Conservation (phyloP, 2,113 vertebrate species). For the Talpa occidentalis region DNA sequence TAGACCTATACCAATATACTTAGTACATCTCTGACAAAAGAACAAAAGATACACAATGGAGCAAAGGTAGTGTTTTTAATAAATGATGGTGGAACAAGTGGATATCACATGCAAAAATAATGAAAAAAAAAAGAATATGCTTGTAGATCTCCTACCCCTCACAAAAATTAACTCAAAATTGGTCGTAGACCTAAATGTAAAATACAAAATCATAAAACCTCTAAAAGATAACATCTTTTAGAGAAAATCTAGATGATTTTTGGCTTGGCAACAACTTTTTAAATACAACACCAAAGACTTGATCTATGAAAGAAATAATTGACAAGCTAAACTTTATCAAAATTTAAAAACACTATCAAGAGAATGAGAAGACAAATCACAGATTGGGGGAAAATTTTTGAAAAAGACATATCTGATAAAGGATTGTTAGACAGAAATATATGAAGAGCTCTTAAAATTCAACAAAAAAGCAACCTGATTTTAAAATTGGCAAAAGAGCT, state of each 20-base stretch:
- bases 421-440: background rate
- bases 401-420: background rate
- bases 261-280: background rate
- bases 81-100: background rate
- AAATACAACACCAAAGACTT: background rate
- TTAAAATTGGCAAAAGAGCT: background rate
- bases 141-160: background rate
- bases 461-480: background rate
- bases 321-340: background rate
- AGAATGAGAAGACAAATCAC: background rate
- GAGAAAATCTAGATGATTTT: background rate
- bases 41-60: background rate
- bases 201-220: background rate
- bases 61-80: background rate
- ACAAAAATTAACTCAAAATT: background rate
- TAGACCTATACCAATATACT: background rate
- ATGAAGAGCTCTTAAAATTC: background rate
- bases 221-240: background rate
- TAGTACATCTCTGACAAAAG: background rate
- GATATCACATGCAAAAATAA: background rate
- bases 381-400: background rate
- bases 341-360: background rate
- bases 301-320: background rate
- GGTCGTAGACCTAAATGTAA: background rate
- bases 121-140: background rate